phyloP scores from a whole-genome alignment of 2,797 vertebrate genomes.

The Spizella passerina region DNA sequence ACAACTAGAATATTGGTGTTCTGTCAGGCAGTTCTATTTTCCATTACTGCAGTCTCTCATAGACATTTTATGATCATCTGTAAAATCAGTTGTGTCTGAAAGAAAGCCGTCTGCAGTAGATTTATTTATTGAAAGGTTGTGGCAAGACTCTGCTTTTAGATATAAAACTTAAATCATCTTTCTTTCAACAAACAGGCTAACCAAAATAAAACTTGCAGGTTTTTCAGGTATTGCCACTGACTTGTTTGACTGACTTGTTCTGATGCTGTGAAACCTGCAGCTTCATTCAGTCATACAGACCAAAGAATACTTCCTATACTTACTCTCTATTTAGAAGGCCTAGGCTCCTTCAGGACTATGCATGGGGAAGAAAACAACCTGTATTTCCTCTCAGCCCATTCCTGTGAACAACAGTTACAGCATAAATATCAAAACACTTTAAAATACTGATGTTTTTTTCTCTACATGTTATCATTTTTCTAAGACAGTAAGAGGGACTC shows the following conservation, averaged over 20 bases:
- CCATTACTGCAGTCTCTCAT: constrained; percentile 48
- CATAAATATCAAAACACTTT: not conserved
- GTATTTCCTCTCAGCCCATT: not conserved
- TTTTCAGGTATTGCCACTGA: not conserved
- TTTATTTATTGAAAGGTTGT: constrained; percentile 78
- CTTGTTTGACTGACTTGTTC: not conserved
- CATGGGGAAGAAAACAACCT: not conserved
- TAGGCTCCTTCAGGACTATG: not conserved
- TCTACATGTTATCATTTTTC: not conserved
- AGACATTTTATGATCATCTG: constrained; percentile 79
- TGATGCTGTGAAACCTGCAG: not conserved
- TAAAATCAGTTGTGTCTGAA: constrained; percentile 82
- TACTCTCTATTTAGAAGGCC: not conserved
- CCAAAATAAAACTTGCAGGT: not conserved
- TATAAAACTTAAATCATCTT: not conserved
- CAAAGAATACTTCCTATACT: not conserved
- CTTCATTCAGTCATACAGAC: not conserved
- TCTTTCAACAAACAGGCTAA: not conserved
- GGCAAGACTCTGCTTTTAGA: constrained; percentile 69
- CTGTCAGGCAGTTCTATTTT: constrained; percentile 73
- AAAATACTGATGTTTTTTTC: not conserved
- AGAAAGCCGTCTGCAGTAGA: constrained; percentile 77
- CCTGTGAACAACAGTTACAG: not conserved
- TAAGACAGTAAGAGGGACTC: not conserved
- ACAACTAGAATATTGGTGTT: constrained; percentile 48